Conservation (phyloP, 2,113 vertebrate species). For the Anoplopoma fimbria region DNA sequence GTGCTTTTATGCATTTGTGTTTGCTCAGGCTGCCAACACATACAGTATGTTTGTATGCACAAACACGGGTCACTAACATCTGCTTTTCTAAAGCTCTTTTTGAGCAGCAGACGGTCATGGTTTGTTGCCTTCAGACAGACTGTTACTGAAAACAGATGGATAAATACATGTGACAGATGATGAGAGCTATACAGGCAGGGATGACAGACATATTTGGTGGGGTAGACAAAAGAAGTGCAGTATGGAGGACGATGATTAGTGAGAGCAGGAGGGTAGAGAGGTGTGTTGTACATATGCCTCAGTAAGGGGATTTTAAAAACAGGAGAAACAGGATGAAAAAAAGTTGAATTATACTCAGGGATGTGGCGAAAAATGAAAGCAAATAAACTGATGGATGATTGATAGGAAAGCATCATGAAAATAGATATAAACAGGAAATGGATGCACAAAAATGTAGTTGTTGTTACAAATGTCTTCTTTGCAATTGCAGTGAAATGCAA, state of each 20-base stretch:
- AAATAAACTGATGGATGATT: not conserved
- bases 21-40: conserved; percentile 9
- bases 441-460: not conserved
- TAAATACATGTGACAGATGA: conserved; percentile 14
- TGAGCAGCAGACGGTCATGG: conserved; percentile 11
- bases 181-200: not conserved
- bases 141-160: conserved; percentile 37
- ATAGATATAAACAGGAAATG: not conserved
- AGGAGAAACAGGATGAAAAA: not conserved
- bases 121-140: conserved; percentile 3
- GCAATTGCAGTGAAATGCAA: not conserved
- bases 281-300: not conserved
- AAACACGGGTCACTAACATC: conserved; percentile 11
- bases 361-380: not conserved
- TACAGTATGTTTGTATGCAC: conserved; percentile 6
- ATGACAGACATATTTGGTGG: conserved; percentile 26
- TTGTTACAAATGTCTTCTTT: not conserved
- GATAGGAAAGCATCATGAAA: not conserved
- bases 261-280: not conserved
- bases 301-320: conserved; percentile 3
- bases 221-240: conserved; percentile 28
- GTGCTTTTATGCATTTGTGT: conserved; percentile 24
- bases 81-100: conserved; percentile 34
- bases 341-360: not conserved
- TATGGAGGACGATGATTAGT: not conserved